These are phyloP conservation scores for Sebastes cheni DNA, from an alignment of 2,797 vertebrate species.

Conservation along the genomic window DNA sequence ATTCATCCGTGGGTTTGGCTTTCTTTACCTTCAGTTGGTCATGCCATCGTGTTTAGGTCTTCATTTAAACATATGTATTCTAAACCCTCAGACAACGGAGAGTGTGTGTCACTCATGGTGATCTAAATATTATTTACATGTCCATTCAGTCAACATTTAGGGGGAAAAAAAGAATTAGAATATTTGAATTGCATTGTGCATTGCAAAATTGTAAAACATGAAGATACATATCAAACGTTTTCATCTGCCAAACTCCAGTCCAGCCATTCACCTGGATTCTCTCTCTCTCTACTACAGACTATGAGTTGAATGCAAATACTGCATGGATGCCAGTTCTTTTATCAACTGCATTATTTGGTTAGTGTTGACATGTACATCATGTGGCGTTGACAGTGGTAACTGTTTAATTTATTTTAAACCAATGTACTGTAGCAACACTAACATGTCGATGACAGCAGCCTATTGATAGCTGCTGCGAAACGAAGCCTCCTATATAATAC, in stretches of 20 bases:
- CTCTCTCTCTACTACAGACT: background rate
- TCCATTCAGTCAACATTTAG: background rate
- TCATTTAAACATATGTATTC: background rate
- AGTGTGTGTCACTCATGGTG: background rate
- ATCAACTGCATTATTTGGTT: background rate
- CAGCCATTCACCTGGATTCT: background rate
- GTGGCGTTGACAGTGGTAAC: background rate
- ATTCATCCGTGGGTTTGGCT: background rate
- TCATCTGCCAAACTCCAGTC: background rate
- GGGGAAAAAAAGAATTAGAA: background rate
- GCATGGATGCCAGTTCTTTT: background rate
- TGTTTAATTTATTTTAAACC: background rate
- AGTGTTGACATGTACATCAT: conserved; percentile 4
- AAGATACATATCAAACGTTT: background rate
- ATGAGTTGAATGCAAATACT: background rate
- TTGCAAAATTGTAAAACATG: background rate
- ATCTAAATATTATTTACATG: background rate
- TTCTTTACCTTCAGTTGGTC: background rate
- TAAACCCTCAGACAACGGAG: background rate
- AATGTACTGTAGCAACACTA: background rate
- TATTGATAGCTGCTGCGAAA: conserved; percentile 6
- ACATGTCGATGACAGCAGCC: background rate
- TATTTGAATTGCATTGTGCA: background rate
- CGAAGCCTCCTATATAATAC: conserved; percentile 2
- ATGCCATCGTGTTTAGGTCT: background rate